A percentile compares a stretch with the other conserved stretches of the same genome.
These are phyloP conservation scores for Drosophila peninsularis DNA, from an alignment of 2,888 invertebrate species.

Conservation along the genomic window DNA sequence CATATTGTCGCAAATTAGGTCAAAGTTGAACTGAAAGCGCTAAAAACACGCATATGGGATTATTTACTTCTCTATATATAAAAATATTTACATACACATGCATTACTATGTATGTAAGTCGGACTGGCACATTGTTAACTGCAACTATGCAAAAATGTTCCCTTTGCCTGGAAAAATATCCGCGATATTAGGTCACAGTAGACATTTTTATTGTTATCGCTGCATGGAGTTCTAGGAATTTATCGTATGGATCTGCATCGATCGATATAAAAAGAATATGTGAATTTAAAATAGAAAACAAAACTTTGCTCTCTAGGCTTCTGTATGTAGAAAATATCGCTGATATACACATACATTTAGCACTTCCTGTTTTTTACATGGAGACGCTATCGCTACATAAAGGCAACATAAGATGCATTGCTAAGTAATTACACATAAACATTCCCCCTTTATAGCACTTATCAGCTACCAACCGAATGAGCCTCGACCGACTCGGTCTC, in stretches of 20 bases:
- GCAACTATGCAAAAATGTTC: background rate
- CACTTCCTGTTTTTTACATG: slow-evolving; percentile 49
- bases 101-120: background rate
- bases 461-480: slow-evolving; percentile 16
- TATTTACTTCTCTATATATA: background rate
- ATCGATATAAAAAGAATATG: background rate
- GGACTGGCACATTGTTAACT: background rate
- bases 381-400: slow-evolving; percentile 18
- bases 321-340: slow-evolving; percentile 1
- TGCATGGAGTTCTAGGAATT: background rate
- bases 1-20: slow-evolving; percentile 35
- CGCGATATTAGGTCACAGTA: background rate
- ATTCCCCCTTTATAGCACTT: slow-evolving; percentile 33
- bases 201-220: background rate
- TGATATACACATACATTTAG: slow-evolving; percentile 6
- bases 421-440: slow-evolving; percentile 40
- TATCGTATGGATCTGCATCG: background rate
- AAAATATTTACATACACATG: no score
- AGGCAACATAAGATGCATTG: slow-evolving; percentile 28
- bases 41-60: slow-evolving; percentile 12
- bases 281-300: background rate
- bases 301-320: background rate
- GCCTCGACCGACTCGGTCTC: slow-evolving; percentile 9
- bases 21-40: slow-evolving; percentile 46
- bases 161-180: background rate